Conservation (phyloP, 1,140 invertebrate species). For the Cataglyphis hispanica region DNA sequence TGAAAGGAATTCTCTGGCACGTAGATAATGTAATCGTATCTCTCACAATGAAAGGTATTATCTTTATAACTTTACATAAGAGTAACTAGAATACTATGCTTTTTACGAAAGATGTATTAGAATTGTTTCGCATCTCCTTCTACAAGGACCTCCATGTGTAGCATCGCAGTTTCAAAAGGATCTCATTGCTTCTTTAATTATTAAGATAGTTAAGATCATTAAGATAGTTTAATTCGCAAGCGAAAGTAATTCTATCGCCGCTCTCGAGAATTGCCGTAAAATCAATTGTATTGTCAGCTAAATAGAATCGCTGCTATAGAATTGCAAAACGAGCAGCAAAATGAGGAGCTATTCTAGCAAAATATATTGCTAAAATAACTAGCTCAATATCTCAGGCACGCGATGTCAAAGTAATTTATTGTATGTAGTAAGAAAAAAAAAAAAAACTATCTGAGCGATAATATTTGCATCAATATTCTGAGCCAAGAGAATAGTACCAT, state of each 20-base stretch:
- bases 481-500: too few species aligned
- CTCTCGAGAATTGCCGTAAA: conserved; percentile 1
- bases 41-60: not conserved
- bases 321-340: too few species aligned
- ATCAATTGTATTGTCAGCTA: not conserved
- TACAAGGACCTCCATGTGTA: not conserved
- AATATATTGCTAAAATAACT: not conserved
- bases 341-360: not conserved
- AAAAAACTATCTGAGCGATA: not conserved
- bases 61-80: not conserved
- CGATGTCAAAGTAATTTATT: not conserved
- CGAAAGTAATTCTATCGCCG: not conserved
- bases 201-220: not conserved
- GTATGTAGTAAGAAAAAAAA: not conserved
- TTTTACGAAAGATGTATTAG: not conserved
- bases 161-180: not conserved
- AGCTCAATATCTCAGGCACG: not conserved
- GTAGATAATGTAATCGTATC: conserved; percentile 1
- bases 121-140: not conserved
- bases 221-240: not conserved
- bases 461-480: too few species aligned
- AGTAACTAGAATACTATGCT: not conserved
- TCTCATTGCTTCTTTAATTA: not conserved
- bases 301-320: not conserved
- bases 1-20: not conserved